phyloP scores from a whole-genome alignment of 2,888 invertebrate genomes.

The Ophion ventricosus region DNA sequence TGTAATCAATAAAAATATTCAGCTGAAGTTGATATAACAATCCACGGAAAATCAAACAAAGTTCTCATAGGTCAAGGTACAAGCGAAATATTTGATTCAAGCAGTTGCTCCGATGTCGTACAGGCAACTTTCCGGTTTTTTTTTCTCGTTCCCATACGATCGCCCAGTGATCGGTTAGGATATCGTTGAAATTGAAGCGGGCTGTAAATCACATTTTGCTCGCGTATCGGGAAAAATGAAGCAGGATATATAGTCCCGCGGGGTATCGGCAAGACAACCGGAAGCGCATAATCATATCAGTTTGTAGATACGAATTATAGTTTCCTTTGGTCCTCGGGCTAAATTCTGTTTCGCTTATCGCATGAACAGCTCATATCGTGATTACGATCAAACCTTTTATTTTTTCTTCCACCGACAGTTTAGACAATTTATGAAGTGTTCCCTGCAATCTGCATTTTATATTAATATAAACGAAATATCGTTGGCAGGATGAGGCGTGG shows the following conservation, averaged over 20 bases:
- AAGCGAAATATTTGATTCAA: neutral
- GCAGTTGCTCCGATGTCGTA: neutral
- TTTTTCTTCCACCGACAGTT: conserved; percentile 21
- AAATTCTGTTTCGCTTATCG: conserved; percentile 34
- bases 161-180: neutral
- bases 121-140: neutral
- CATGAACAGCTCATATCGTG: conserved; percentile 37
- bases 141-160: neutral
- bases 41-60: neutral
- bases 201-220: conserved; percentile 36
- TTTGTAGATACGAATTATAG: conserved; percentile 42
- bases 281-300: conserved; percentile 47
- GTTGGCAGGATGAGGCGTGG: conserved; percentile 2
- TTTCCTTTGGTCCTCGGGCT: conserved; percentile 41
- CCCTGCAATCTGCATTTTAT: neutral
- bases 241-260: neutral
- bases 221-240: too few species aligned
- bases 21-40: neutral
- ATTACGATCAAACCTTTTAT: conserved; percentile 8
- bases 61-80: neutral
- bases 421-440: conserved; percentile 41
- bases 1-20: too few species aligned
- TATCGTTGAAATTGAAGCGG: neutral
- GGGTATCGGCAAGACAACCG: conserved; percentile 39
- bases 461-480: conserved; percentile 32